Percentiles rank a stretch among this genome's conserved stretches.
Conservation (phyloP, 2,888 invertebrate genomes). For the Amphimallon solstitiale region DNA sequence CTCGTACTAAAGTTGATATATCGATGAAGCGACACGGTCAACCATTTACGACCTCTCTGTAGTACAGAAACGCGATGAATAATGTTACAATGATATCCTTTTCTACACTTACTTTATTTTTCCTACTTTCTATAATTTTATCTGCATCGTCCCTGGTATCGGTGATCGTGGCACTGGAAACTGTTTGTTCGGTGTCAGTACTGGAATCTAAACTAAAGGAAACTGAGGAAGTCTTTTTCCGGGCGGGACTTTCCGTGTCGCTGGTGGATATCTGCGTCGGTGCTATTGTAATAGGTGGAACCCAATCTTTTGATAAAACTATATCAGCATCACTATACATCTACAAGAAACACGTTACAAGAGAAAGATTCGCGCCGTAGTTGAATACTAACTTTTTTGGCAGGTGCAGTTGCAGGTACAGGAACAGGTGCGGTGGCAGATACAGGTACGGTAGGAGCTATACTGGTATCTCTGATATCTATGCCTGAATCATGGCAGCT, state of each 20-base stretch:
- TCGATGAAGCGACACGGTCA: too few species aligned
- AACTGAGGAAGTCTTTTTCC: conserved; percentile 78
- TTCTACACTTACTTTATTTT: conserved; percentile 71
- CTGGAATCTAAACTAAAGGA: conserved; percentile 77
- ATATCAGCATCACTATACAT: conserved; percentile 90
- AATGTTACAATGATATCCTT: too few species aligned
- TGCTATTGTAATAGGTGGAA: conserved; percentile 84
- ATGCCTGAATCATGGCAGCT: conserved; percentile 92
- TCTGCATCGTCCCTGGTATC: conserved; percentile 67
- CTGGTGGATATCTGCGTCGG: conserved; percentile 71
- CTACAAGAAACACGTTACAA: conserved; percentile 54
- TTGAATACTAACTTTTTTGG: conserved; percentile 69
- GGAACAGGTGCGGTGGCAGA: conserved; percentile 55
- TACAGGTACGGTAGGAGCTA: conserved; percentile 46
- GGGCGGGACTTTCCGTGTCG: conserved; percentile 64
- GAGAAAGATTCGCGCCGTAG: not conserved
- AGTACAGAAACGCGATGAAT: too few species aligned
- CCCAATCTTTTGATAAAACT: conserved; percentile 87
- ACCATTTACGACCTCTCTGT: too few species aligned
- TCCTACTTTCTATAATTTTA: conserved; percentile 74
- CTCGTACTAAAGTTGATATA: too few species aligned
- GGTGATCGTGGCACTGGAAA: conserved; percentile 53
- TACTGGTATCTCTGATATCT: conserved; percentile 81
- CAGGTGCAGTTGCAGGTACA: conserved; percentile 65
- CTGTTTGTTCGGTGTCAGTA: conserved; percentile 63